Evolutionary conservation across 2,113 vertebrate species (phyloP).

Genomic region (Pygoscelis antarcticus): DNA sequence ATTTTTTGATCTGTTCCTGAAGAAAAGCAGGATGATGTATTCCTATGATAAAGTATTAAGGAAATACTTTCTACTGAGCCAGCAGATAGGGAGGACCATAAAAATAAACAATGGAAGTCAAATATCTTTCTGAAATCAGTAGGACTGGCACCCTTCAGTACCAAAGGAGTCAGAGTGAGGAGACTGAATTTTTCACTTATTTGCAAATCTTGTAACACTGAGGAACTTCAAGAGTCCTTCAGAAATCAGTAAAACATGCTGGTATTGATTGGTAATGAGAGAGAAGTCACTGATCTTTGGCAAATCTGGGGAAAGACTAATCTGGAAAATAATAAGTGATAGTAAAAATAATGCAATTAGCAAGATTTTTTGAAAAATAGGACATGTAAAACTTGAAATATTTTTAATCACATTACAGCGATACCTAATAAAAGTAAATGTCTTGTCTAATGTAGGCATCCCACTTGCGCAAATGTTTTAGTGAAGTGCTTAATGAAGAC

Average conservation of each 20-base stretch:
- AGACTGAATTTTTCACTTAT: not conserved
- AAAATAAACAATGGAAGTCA: not conserved
- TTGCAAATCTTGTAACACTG: not conserved
- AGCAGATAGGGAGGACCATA: not conserved
- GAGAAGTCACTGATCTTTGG: not conserved
- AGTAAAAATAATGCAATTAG: not conserved
- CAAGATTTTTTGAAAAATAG: not conserved
- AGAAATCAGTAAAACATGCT: not conserved
- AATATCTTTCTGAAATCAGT: slow-evolving; percentile 29
- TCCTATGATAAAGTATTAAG: slow-evolving; percentile 12
- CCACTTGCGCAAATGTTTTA: not conserved
- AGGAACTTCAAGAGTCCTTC: not conserved
- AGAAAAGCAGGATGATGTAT: slow-evolving; percentile 25
- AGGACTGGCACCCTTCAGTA: not conserved
- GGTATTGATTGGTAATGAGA: not conserved
- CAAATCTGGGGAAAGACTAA: not conserved
- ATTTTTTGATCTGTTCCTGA: not conserved
- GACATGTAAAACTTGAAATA: not conserved
- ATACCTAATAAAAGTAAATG: not conserved
- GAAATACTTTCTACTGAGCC: slow-evolving; percentile 26
- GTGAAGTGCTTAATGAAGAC: not conserved
- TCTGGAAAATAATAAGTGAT: not conserved
- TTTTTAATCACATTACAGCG: not conserved
- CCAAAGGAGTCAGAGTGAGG: not conserved
- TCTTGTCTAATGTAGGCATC: not conserved